Percentiles rank a stretch among this genome's conserved stretches.
Evolutionary conservation across 2,113 vertebrate species (phyloP).

Genomic region (Gallinago jamesoni): DNA sequence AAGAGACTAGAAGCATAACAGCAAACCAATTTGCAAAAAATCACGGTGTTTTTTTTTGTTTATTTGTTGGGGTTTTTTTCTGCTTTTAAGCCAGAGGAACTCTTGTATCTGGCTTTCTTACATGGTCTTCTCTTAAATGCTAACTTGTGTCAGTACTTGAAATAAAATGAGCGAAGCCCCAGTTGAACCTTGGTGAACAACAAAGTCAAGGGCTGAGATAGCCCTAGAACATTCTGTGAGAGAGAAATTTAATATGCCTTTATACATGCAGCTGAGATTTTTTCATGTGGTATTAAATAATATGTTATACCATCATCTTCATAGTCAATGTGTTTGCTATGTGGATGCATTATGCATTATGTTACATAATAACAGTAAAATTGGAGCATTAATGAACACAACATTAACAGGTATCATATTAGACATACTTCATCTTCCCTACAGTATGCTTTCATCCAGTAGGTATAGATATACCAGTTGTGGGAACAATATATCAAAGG

Average conservation of each 20-base stretch:
- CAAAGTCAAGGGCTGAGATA: neutral
- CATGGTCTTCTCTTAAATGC: neutral
- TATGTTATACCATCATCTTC: neutral
- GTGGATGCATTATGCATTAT: neutral
- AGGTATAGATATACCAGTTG: neutral
- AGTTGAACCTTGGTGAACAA: fast-evolving
- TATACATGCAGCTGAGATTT: neutral
- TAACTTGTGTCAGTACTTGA: neutral
- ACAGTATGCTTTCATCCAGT: neutral
- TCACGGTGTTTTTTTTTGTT: neutral
- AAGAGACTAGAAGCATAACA: neutral
- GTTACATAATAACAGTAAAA: neutral
- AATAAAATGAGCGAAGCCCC: neutral
- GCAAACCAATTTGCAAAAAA: neutral
- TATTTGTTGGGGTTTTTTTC: neutral
- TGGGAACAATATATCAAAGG: neutral
- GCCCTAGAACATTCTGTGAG: neutral
- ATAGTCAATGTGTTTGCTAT: neutral
- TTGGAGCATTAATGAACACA: neutral
- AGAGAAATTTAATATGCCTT: neutral
- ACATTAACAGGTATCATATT: neutral
- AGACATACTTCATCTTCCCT: neutral
- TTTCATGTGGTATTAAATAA: neutral
- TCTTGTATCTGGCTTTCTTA: neutral
- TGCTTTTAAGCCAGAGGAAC: neutral